These are phyloP conservation scores for Osmerus eperlanus DNA, from an alignment of 2,113 vertebrate genomes.

Conservation along the genomic window DNA sequence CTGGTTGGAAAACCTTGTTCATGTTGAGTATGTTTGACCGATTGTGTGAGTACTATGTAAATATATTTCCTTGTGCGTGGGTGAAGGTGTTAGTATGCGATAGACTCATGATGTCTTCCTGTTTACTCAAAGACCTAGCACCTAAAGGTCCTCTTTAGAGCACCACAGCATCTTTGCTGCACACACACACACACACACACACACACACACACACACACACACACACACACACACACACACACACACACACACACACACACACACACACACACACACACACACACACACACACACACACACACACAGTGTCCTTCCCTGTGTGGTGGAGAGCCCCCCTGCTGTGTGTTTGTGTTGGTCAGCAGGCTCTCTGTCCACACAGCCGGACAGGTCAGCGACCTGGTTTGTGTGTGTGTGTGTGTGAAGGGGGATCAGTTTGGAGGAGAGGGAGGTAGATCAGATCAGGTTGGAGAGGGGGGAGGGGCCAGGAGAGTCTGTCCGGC, in stretches of 20 bases:
- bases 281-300: neutral
- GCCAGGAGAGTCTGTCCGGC: slow-evolving; percentile 54
- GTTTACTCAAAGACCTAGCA: neutral
- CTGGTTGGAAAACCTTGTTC: neutral
- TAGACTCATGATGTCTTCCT: no score
- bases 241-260: slow-evolving; percentile 8
- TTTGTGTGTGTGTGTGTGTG: neutral
- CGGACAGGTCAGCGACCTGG: slow-evolving; percentile 51
- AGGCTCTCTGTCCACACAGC: slow-evolving; percentile 61
- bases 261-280: slow-evolving; percentile 1
- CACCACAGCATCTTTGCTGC: neutral
- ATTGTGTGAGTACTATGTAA: no score
- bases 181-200: slow-evolving; percentile 6
- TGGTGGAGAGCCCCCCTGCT: slow-evolving; percentile 28
- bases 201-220: slow-evolving; percentile 6
- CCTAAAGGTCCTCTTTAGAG: no score
- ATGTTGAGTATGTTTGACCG: no score
- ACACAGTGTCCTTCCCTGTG: slow-evolving; percentile 9
- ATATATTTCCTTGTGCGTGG: no score
- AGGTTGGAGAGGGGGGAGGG: neutral
- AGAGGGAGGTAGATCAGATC: slow-evolving; percentile 12
- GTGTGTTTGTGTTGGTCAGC: slow-evolving; percentile 62
- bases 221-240: neutral
- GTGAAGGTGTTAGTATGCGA: no score
- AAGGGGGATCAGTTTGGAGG: neutral